Evolutionary conservation across 2,797 vertebrate species (phyloP).

Genomic region (Molossus alvarezi): DNA sequence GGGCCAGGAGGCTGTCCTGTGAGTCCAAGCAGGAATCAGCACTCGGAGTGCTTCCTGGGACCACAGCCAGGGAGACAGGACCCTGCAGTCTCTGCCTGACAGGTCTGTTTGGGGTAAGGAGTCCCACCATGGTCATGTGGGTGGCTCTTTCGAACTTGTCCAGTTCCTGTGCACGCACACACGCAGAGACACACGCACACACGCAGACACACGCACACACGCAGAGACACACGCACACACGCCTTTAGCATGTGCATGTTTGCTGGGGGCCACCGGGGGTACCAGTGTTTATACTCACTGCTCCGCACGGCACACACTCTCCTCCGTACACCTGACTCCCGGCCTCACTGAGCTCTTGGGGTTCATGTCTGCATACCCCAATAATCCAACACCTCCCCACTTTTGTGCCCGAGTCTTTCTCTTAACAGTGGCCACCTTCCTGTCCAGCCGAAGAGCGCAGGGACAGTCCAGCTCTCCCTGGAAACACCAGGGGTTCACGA

Average conservation of each 20-base stretch:
- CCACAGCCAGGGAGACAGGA: not conserved
- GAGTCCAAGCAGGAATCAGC: not conserved
- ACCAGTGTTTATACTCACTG: not conserved
- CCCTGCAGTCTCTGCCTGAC: constrained; percentile 7
- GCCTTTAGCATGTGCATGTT: not conserved
- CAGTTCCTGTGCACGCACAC: not conserved
- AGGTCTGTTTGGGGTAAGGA: constrained; percentile 45
- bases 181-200: not conserved
- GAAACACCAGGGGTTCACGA: not conserved
- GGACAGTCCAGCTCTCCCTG: not conserved
- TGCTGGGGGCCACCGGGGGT: not conserved
- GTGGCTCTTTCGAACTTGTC: constrained; percentile 20
- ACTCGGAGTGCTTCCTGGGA: constrained; percentile 36
- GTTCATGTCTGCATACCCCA: not conserved
- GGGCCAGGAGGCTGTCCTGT: too few relatives aligned
- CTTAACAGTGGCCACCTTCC: not conserved
- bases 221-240: too few relatives aligned
- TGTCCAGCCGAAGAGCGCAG: not conserved
- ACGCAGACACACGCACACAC: not conserved
- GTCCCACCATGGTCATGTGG: not conserved
- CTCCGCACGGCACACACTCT: not conserved
- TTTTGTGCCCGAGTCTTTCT: not conserved
- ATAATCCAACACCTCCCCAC: not conserved
- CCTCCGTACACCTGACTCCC: not conserved
- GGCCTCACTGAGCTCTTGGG: not conserved